A percentile compares a stretch with the other conserved stretches of the same genome.
phyloP scores from a whole-genome alignment of 2,888 invertebrate species.

The Pharmacophagus antenor region DNA sequence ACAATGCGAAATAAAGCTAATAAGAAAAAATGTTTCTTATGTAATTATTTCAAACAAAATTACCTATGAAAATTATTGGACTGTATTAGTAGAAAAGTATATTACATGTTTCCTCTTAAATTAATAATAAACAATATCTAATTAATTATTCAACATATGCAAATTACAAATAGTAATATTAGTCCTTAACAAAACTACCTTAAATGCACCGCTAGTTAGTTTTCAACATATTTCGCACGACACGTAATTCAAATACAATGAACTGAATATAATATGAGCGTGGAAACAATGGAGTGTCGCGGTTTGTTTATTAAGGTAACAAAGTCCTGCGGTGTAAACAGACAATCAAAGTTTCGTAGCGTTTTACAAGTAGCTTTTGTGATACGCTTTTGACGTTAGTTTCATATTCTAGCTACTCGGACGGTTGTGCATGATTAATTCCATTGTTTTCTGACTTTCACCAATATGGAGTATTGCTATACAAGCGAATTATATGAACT shows the following conservation, averaged over 20 bases:
- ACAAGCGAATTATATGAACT: too few relatives aligned
- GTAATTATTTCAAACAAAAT: too few relatives aligned
- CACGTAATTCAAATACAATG: constrained; percentile 12
- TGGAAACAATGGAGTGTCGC: constrained; percentile 7
- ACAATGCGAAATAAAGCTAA: too few relatives aligned
- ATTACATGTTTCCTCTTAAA: not conserved
- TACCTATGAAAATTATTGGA: too few relatives aligned
- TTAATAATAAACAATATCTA: not conserved
- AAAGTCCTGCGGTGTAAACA: constrained; percentile 13
- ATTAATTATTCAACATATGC: not conserved
- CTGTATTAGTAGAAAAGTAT: not conserved
- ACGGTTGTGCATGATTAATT: not conserved
- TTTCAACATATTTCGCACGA: not conserved
- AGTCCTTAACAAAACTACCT: not conserved
- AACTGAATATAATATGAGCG: constrained; percentile 14
- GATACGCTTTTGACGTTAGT: constrained; percentile 5
- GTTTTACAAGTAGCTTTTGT: constrained; percentile 5
- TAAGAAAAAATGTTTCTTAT: too few relatives aligned
- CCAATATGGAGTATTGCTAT: too few relatives aligned
- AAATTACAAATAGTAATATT: not conserved
- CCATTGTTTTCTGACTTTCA: too few relatives aligned
- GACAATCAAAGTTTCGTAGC: constrained; percentile 14
- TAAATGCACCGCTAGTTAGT: not conserved
- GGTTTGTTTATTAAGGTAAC: constrained; percentile 19
- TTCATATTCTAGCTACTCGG: not conserved